These are phyloP conservation scores for Scaptomyza flava DNA, from an alignment of 2,888 invertebrate genomes.

Conservation along the genomic window DNA sequence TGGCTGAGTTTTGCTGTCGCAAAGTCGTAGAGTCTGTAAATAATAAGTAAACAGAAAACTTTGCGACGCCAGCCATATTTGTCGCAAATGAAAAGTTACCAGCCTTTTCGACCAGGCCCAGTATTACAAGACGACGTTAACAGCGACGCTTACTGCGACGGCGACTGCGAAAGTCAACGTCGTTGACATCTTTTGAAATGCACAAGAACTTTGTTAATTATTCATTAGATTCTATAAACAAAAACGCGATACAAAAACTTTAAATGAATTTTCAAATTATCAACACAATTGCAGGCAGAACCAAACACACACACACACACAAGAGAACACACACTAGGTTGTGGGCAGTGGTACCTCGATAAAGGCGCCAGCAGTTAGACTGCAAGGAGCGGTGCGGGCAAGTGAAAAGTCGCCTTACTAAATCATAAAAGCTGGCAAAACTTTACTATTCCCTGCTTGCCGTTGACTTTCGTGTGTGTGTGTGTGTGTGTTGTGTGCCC, in stretches of 20 bases:
- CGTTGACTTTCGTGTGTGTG: conserved; percentile 42
- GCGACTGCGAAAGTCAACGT: conserved; percentile 21
- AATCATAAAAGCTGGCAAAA: conserved; percentile 78
- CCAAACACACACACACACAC: conserved; percentile 32
- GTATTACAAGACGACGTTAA: conserved; percentile 37
- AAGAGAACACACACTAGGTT: conserved; percentile 20
- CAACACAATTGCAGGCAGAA: conserved; percentile 81
- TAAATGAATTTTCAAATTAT: conserved; percentile 81
- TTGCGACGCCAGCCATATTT: conserved; percentile 75
- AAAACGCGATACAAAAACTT: conserved; percentile 81
- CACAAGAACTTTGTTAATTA: conserved; percentile 79
- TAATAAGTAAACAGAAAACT: conserved; percentile 77
- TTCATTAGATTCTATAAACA: conserved; percentile 81
- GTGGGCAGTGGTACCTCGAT: conserved; percentile 60
- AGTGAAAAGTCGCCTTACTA: conserved; percentile 39
- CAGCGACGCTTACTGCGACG: conserved; percentile 34
- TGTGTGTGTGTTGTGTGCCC: conserved; percentile 18
- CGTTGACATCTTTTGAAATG: conserved; percentile 77
- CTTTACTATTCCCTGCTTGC: conserved; percentile 61
- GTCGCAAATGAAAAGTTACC: conserved; percentile 78
- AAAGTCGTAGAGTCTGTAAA: conserved; percentile 72
- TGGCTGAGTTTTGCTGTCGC: conserved; percentile 48
- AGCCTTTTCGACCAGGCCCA: conserved; percentile 58
- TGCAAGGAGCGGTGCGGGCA: conserved; percentile 1
- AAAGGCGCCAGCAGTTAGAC: conserved; percentile 26